phyloP scores from a whole-genome alignment of 1,140 invertebrate genomes.

The Leptopilina boulardi region DNA sequence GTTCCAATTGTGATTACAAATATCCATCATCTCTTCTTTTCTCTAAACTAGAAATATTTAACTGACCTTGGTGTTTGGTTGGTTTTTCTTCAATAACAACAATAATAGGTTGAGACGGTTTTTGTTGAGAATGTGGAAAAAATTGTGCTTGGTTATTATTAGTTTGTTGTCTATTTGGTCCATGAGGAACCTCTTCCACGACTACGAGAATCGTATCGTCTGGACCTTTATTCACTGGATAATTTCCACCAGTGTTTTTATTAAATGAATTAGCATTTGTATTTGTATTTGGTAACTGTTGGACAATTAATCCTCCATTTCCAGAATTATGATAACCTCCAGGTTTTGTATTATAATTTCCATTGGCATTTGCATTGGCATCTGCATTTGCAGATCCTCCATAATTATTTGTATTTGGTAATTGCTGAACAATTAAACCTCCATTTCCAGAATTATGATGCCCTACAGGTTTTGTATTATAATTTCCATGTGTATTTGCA shows the following conservation, averaged over 20 bases:
- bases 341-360: not conserved
- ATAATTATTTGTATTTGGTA: not conserved
- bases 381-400: slow-evolving; percentile 27
- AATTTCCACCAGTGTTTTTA: not conserved
- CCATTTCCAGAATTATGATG: not conserved
- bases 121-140: not conserved
- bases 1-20: not conserved
- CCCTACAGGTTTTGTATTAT: not conserved
- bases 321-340: slow-evolving; percentile 7
- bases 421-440: not conserved
- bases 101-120: not conserved
- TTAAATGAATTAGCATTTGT: slow-evolving; percentile 34
- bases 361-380: slow-evolving; percentile 28
- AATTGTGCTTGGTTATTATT: not conserved
- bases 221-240: not conserved
- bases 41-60: not conserved
- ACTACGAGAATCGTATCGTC: not conserved
- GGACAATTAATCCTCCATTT: not conserved
- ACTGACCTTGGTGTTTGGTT: not conserved
- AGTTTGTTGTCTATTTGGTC: not conserved
- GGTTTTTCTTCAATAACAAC: not conserved
- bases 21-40: not conserved
- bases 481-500: slow-evolving; percentile 12
- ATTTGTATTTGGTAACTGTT: not conserved
- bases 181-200: slow-evolving; percentile 23